These are phyloP conservation scores for Xyrichtys novacula DNA, from an alignment of 2,797 vertebrate species.

Conservation along the genomic window DNA sequence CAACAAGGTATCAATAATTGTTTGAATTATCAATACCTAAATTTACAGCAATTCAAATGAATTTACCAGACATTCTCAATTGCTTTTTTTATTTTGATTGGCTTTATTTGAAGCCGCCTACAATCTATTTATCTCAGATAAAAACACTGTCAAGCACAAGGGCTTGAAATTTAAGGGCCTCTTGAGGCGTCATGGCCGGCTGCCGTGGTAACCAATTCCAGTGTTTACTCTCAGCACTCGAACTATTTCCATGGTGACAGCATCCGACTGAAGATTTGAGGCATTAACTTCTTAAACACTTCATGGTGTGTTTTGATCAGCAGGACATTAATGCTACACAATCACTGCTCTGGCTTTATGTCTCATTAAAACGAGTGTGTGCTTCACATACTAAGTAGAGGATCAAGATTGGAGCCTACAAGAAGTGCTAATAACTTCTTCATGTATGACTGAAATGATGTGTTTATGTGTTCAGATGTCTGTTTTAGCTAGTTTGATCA, in stretches of 20 bases:
- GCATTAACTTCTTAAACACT: constrained; percentile 53
- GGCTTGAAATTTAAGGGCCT: constrained; percentile 72
- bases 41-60: not conserved
- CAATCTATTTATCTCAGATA: constrained; percentile 21
- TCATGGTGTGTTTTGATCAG: constrained; percentile 35
- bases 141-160: constrained; percentile 38
- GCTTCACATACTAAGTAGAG: constrained; percentile 46
- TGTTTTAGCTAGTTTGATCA: too few species aligned
- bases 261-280: constrained; percentile 66
- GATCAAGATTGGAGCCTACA: constrained; percentile 23
- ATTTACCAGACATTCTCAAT: not conserved
- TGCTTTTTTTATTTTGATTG: constrained; percentile 8
- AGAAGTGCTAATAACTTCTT: not conserved
- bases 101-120: constrained; percentile 32
- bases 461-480: too few species aligned
- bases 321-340: constrained; percentile 16
- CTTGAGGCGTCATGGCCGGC: constrained; percentile 81
- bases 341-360: constrained; percentile 13
- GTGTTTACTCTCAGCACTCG: constrained; percentile 76
- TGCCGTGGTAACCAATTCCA: constrained; percentile 88
- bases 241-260: constrained; percentile 87
- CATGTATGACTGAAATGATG: not conserved
- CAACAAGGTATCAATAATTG: too few species aligned
- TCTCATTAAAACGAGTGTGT: constrained; percentile 32
- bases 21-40: too few species aligned